Conservation (phyloP, 2,113 vertebrate species). For the Dunckerocampus dactyliophorus region DNA sequence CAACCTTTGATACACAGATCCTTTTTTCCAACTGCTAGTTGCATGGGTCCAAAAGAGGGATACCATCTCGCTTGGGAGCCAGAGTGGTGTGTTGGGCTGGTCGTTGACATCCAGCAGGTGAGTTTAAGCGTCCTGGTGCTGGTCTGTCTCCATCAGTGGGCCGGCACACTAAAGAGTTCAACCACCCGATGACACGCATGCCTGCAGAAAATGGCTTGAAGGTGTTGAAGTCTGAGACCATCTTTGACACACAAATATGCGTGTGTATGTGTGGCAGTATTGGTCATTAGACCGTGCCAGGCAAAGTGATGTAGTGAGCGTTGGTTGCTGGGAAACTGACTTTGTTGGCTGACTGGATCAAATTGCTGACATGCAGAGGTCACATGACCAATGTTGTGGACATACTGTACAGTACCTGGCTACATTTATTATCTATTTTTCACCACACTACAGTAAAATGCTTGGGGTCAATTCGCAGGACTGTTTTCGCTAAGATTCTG, state of each 20-base stretch:
- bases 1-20: constrained; percentile 53
- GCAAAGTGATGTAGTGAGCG: constrained; percentile 20
- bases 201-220: constrained; percentile 21
- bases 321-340: constrained; percentile 57
- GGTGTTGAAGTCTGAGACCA: constrained; percentile 21
- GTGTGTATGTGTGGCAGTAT: not conserved
- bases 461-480: constrained; percentile 7
- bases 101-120: constrained; percentile 42
- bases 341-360: constrained; percentile 41
- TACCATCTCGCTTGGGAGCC: constrained; percentile 55
- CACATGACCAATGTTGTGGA: constrained; percentile 3
- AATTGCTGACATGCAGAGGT: constrained; percentile 39
- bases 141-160: constrained; percentile 6
- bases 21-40: constrained; percentile 60
- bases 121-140: constrained; percentile 4
- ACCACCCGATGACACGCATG: constrained; percentile 26
- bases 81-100: constrained; percentile 11
- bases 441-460: not conserved
- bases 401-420: constrained; percentile 1
- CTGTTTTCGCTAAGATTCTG: constrained; percentile 4
- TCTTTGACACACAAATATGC: constrained; percentile 6
- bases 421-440: constrained; percentile 10
- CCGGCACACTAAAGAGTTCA: constrained; percentile 28
- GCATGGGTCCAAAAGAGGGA: constrained; percentile 57
- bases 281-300: constrained; percentile 26